These are phyloP conservation scores for Acrobeloides nanus DNA, from an alignment of 2,888 invertebrate genomes.

Conservation along the genomic window DNA sequence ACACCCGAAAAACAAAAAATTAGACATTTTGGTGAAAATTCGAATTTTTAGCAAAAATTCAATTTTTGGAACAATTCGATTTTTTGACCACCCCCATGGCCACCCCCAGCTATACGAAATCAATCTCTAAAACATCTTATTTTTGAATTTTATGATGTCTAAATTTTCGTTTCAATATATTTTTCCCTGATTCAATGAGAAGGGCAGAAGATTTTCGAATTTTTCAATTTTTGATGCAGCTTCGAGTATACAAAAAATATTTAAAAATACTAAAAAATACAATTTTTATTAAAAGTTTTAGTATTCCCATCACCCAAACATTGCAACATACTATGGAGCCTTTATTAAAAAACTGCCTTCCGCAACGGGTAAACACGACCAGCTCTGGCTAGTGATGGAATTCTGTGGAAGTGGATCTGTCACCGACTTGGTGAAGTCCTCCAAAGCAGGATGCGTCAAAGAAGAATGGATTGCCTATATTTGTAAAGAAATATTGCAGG, in stretches of 20 bases:
- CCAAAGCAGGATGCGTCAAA: conserved; percentile 92
- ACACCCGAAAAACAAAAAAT: too few relatives aligned
- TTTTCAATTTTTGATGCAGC: too few relatives aligned
- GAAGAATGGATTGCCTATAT: conserved; percentile 99
- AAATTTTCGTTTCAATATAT: not conserved
- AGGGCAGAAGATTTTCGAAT: too few relatives aligned
- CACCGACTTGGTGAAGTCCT: conserved; percentile 97
- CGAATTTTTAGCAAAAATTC: too few relatives aligned
- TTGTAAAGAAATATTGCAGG: conserved; percentile 73
- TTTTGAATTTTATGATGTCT: conserved; percentile 2
- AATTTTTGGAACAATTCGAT: too few relatives aligned
- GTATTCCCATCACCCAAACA: conserved; percentile 94
- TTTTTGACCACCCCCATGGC: too few relatives aligned
- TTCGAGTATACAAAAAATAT: not conserved
- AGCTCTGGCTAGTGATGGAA: conserved; percentile 97
- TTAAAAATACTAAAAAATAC: conserved; percentile 7
- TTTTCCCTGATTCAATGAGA: not conserved
- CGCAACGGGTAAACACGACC: conserved; percentile 89
- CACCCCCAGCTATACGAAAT: too few relatives aligned
- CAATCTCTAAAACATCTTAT: too few relatives aligned
- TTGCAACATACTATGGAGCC: conserved; percentile 99
- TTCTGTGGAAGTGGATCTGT: conserved; percentile 99
- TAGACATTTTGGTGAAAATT: too few relatives aligned
- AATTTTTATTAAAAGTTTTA: conserved; percentile 56
- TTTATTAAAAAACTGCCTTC: conserved; percentile 87